Conservation (phyloP, 2,888 invertebrate genomes). For the Siphonodentalium dalli region DNA sequence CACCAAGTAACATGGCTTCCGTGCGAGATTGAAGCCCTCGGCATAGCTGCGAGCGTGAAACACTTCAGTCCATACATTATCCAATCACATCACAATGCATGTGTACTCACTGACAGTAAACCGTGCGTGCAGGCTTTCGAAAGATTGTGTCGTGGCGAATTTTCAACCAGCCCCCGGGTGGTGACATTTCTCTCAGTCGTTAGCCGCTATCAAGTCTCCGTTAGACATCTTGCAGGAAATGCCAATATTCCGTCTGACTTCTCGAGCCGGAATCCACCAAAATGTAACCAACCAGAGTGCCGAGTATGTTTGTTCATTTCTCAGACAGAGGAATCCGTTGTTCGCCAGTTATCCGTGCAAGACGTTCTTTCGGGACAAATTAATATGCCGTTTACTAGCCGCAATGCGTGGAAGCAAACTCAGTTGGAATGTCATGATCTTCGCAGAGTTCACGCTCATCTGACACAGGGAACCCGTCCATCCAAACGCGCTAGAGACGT, state of each 20-base stretch:
- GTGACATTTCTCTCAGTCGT: conserved; percentile 22
- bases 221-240: conserved; percentile 15
- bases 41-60: conserved; percentile 11
- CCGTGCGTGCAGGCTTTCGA: conserved; percentile 12
- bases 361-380: conserved; percentile 7
- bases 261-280: conserved; percentile 22
- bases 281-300: conserved; percentile 15
- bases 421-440: conserved; percentile 25
- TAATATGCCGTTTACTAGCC: conserved; percentile 19
- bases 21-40: conserved; percentile 23
- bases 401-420: conserved; percentile 16
- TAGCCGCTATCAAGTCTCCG: conserved; percentile 22
- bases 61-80: conserved; percentile 24
- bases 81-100: conserved; percentile 10
- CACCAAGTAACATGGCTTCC: conserved; percentile 21
- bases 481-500: conserved; percentile 10
- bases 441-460: conserved; percentile 24
- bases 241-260: conserved; percentile 24
- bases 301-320: conserved; percentile 9
- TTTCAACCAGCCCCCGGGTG: conserved; percentile 22
- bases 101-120: conserved; percentile 11
- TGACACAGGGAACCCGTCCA: conserved; percentile 16
- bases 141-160: conserved; percentile 19
- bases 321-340: conserved; percentile 20
- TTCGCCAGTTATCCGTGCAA: conserved; percentile 5